Base-by-base conservation (phyloP, 2,797 vertebrate species). In the Ispidina lecontei region DNA sequence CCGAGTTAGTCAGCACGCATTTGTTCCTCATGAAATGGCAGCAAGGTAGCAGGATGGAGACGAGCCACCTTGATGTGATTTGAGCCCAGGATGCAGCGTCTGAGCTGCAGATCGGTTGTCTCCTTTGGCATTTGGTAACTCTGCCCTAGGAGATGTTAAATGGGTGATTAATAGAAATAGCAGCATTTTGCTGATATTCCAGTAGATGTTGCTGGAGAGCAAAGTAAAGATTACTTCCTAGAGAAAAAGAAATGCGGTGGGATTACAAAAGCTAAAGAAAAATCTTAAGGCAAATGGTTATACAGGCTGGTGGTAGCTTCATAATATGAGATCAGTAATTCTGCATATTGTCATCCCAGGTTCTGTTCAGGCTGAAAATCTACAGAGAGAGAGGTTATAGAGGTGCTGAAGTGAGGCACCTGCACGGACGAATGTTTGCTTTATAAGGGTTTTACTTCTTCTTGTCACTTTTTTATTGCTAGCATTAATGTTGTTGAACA, bases 191-290 rank as follows among this genome's bases (percentile, higher is more conserved):
- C 97, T 95, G 95, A 95, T 96, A 95, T 97, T 98, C 98, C 98
- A 98, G 98, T 98, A 98, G 98, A 98, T 98, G 98, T 97, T 98
- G 97, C 98, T 98, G 97, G 94, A 98, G 98, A 98, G 98, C 97
- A 98, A 97, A 98, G 97, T 94, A 98, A 97, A 95, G 93, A 96
- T 96, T 88, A 54, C 93, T 96, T 96, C 94, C 86, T 60, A 77
- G 86, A 87, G 90, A 65, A 94, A 91, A 90, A 96, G 94, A 95
- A 97, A 95, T 92, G 91, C 94, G 90, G 87, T 65, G 95, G 93
- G 93, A 96, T 96, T 93, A 94, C 69, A 96, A 96, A 97, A 97
- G 90, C 62, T 88, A 72, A 73, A 89, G 86, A 87, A 96, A 96
- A 94, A 91, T 60, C 90, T 89, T 90, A 96, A 95, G 67, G 90